A percentile compares a stretch with the other conserved stretches of the same genome.
Conservation (phyloP, 2,888 invertebrate genomes). For the Pinctada fucata region DNA sequence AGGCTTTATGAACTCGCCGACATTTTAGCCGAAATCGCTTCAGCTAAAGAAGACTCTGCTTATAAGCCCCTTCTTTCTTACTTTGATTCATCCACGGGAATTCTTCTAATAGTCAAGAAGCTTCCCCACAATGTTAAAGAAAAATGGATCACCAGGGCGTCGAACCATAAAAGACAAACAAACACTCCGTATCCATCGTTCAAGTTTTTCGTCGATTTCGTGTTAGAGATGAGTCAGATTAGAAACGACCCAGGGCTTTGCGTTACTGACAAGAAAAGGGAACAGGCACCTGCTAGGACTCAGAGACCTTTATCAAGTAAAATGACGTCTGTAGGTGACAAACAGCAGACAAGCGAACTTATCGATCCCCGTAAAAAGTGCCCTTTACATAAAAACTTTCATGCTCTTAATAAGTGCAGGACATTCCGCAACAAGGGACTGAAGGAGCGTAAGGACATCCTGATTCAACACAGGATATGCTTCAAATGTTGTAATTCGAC, state of each 20-base stretch:
- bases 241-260: conserved; percentile 24
- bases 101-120: conserved; percentile 16
- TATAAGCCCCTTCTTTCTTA: conserved; percentile 8
- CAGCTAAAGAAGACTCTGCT: conserved; percentile 7
- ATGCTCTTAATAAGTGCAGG: conserved; percentile 26
- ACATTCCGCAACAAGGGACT: conserved; percentile 10
- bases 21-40: conserved; percentile 3
- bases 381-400: conserved; percentile 22
- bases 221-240: conserved; percentile 12
- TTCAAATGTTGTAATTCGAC: conserved; percentile 31
- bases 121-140: conserved; percentile 7
- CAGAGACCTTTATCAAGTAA: too few relatives aligned
- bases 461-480: conserved; percentile 11
- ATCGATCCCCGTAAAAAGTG: conserved; percentile 3
- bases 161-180: conserved; percentile 9
- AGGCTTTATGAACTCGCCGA: conserved; percentile 10
- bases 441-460: conserved; percentile 4
- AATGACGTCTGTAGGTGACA: neutral
- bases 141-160: conserved; percentile 19
- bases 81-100: conserved; percentile 10
- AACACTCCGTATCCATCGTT: conserved; percentile 24
- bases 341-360: neutral
- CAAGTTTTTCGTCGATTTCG: conserved; percentile 23
- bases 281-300: neutral
- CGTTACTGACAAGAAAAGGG: neutral